Percentiles rank a stretch among this genome's conserved stretches.
Evolutionary conservation across 2,113 vertebrate species (phyloP).

Genomic region (Chascanopsetta lugubris): DNA sequence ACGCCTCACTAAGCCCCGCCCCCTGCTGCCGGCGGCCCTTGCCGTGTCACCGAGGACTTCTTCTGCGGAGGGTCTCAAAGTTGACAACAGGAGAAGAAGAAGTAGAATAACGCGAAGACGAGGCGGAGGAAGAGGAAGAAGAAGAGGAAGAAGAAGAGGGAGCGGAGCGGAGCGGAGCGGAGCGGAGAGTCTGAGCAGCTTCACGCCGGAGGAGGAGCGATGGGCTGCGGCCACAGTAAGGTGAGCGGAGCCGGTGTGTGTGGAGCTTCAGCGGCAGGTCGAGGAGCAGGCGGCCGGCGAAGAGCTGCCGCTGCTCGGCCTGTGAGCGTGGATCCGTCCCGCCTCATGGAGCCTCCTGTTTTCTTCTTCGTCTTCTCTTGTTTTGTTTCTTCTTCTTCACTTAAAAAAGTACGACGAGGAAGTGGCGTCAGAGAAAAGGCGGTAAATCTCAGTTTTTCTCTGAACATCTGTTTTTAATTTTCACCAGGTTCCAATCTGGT

Average conservation of each 20-base stretch:
- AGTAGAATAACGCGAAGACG: background rate
- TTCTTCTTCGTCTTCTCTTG: background rate
- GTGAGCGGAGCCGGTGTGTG: slow-evolving; percentile 41
- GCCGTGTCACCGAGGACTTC: slow-evolving; percentile 41
- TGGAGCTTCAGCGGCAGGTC: background rate
- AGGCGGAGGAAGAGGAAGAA: background rate
- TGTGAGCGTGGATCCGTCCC: background rate
- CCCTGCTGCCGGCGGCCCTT: background rate
- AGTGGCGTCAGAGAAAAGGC: background rate
- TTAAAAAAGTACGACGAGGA: background rate
- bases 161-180: background rate
- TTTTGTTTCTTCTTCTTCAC: background rate
- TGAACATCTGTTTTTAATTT: slow-evolving; percentile 58
- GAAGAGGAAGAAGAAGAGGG: background rate
- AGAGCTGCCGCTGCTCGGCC: slow-evolving; percentile 10
- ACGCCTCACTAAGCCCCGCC: slow-evolving; percentile 30
- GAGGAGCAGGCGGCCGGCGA: slow-evolving; percentile 7
- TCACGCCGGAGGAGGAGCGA: slow-evolving; percentile 46
- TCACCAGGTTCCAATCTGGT: slow-evolving; percentile 15
- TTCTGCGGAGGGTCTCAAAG: slow-evolving; percentile 46
- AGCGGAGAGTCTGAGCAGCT: slow-evolving; percentile 1
- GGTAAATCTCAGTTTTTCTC: background rate
- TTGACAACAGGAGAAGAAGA: slow-evolving; percentile 46
- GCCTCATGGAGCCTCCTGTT: background rate
- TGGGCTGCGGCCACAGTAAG: slow-evolving; percentile 80